Percentiles rank a stretch among this genome's conserved stretches.
Conservation (phyloP, 2,113 vertebrate genomes). For the Malurus melanocephalus region DNA sequence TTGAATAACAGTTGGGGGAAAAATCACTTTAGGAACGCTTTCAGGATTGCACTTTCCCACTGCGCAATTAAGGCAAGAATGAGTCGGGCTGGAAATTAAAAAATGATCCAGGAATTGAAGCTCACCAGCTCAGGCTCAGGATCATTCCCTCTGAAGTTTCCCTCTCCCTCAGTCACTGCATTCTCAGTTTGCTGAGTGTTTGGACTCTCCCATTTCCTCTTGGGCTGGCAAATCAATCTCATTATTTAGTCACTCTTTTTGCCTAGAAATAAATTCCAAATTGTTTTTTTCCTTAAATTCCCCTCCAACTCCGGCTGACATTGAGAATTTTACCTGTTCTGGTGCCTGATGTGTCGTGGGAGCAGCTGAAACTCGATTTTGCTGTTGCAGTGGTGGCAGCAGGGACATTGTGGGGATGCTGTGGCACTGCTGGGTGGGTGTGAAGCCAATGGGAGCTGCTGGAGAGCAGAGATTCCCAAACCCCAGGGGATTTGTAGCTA, state of each 20-base stretch:
- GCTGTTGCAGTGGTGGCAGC: neutral
- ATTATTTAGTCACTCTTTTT: neutral
- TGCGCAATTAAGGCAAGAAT: neutral
- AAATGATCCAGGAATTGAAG: neutral
- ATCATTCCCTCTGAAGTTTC: neutral
- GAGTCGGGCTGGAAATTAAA: neutral
- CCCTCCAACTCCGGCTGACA: neutral
- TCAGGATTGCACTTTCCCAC: neutral
- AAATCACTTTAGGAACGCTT: neutral
- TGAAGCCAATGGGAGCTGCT: fast-evolving
- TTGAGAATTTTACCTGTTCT: neutral
- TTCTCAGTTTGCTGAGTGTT: neutral
- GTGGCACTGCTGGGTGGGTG: neutral
- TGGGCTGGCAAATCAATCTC: neutral
- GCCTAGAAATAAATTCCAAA: neutral
- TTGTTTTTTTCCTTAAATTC: neutral
- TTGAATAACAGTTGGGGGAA: conserved; percentile 17
- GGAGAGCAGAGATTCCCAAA: neutral
- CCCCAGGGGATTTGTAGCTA: neutral
- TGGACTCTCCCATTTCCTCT: neutral
- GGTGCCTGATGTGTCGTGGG: fast-evolving
- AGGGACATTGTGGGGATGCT: neutral
- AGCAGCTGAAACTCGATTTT: neutral
- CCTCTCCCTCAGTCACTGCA: neutral
- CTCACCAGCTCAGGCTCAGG: neutral